Percentiles rank a stretch among this genome's conserved stretches.
Conservation (phyloP, 2,888 invertebrate genomes). For the Gasteruption jaculator region DNA sequence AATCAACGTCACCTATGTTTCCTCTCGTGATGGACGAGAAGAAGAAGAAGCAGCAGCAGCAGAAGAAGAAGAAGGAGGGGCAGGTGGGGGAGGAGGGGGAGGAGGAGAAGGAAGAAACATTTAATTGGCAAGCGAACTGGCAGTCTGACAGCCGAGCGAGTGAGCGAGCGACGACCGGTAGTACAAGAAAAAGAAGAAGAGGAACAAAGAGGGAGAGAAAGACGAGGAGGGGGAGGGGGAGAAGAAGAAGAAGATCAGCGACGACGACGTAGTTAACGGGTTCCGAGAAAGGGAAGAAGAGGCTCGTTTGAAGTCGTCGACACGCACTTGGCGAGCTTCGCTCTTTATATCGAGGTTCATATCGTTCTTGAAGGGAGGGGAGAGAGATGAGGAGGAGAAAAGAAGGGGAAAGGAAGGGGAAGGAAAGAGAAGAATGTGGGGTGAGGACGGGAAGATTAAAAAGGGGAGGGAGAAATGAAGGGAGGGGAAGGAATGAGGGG, state of each 20-base stretch:
- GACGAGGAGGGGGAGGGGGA: slow-evolving; percentile 18
- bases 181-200: slow-evolving; percentile 4
- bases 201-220: slow-evolving; percentile 8
- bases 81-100: slow-evolving; percentile 4
- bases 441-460: too few relatives aligned
- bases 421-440: too few relatives aligned
- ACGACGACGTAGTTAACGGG: slow-evolving; percentile 36
- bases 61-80: slow-evolving; percentile 18
- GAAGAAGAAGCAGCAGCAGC: slow-evolving; percentile 3
- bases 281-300: slow-evolving; percentile 30
- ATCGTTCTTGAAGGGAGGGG: too few relatives aligned
- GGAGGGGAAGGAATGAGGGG: slow-evolving; percentile 18
- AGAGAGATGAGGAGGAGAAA: slow-evolving; percentile 9
- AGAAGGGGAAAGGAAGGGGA: slow-evolving; percentile 1
- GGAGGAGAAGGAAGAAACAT: slow-evolving; percentile 1
- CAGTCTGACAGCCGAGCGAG: not conserved
- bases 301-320: slow-evolving; percentile 5
- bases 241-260: slow-evolving; percentile 31
- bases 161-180: not conserved
- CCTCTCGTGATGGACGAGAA: slow-evolving; percentile 1
- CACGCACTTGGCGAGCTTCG: too few relatives aligned
- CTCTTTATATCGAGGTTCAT: too few relatives aligned
- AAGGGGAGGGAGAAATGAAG: slow-evolving; percentile 28
- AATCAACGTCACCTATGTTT: not conserved
- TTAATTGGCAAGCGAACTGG: not conserved